Conservation (phyloP, 2,797 vertebrate species). For the Staurois parvus region DNA sequence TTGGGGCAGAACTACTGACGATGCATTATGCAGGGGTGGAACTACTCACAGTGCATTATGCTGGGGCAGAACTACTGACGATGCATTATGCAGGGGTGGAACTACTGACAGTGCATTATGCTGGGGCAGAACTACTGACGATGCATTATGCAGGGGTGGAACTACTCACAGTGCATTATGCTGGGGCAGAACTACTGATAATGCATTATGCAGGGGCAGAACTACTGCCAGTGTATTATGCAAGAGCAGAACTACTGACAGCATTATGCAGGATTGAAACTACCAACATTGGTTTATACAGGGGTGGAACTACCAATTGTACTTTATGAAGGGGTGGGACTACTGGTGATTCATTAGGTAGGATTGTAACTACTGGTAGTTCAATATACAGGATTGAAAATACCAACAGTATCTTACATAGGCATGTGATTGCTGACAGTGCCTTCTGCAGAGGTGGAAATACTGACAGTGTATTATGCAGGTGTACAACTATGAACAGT, state of each 20-base stretch:
- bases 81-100: background rate
- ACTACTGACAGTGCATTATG: background rate
- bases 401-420: too few relatives aligned
- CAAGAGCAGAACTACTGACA: background rate
- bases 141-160: background rate
- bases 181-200: background rate
- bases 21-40: background rate
- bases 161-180: background rate
- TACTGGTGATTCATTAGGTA: background rate
- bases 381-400: too few relatives aligned
- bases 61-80: background rate
- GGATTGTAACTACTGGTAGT: background rate
- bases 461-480: too few relatives aligned
- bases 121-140: background rate
- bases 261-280: background rate
- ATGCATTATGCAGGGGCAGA: background rate
- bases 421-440: background rate
- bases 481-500: too few relatives aligned
- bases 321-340: background rate
- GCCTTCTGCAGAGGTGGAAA: background rate
- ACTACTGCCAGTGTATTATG: too few relatives aligned
- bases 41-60: background rate
- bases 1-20: background rate
- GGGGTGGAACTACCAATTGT: background rate
- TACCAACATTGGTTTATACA: background rate